Evolutionary conservation across 2,113 vertebrate genomes (phyloP), one percentile per base, ranked within the genome.

Genomic region (Lipophrys pholis): DNA sequence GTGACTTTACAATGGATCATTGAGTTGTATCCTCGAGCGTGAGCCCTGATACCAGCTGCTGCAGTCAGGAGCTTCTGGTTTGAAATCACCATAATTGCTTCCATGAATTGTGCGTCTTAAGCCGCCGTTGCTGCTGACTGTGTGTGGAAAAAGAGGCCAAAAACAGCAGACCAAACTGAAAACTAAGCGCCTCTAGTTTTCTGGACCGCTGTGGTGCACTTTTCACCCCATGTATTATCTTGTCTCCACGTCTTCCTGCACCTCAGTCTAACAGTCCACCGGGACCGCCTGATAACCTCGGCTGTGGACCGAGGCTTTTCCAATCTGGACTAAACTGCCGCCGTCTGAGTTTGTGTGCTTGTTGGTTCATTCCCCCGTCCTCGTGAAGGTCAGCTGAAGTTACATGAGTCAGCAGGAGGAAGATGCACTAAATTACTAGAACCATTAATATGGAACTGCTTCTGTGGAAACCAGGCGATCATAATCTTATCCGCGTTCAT

Each of bases 31-130:
- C 64, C 64, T 60, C 45, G 7, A 15, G 45, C 11, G 36, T 36
- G 66, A 69, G 58, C 55, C 62, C 38, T 72, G 51, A 63, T 42
- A 56, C 50, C 52, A 43, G 30, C 49, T 42, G 38, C 50, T 56
- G 39, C 49, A 52, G 50, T 55, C 17, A 53, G 1, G 45, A 42
- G 11, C 38, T 61, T 8, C 35, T 62, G 64, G 51, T 62, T 42
- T 62, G 52, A 76, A 76, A 69, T 49, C 38, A 16, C 11, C 5
- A 49, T 70, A 70, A 70, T 43, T 69, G 67, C 55, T 51, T 69
- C 46, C 67, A 51, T 46, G 58, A 51, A 52, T 66, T 50, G 50
- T 42, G 11, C 54, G 21, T 30, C 21, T 30, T 30, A 30, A 30
- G 21, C 21, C 21, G 21, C 21, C 21, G 52, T 5, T 30, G 11